Evolutionary conservation across 2,113 vertebrate species (phyloP), one percentile per base, ranked within the genome.

Genomic region (Murina feae): DNA sequence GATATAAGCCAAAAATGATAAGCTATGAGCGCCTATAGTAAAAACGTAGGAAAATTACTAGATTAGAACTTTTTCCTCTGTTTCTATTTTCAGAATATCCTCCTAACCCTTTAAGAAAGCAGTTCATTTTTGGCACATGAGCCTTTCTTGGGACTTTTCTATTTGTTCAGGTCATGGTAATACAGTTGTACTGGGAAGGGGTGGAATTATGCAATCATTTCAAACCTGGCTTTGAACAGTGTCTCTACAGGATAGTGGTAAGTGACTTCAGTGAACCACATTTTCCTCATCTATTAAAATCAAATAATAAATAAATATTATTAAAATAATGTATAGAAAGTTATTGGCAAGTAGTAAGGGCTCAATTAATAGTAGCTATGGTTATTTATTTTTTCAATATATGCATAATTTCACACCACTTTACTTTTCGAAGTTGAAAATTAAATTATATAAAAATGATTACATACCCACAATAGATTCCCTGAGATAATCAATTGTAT

Each of bases 291-390:
- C 69, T 74, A 32, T 44, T 91, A 42, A 90, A 53, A 79, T 66
- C 30, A 86, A 83, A 69, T 51, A 66, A 66, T 91, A 93, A 71
- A 79, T 75, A 75, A 82, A 78, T 87, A 58, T 65, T 93, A 79
- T 76, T 81, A 30, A 85, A 85, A 85, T 90, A 21, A 28, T 76
- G 4, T 85, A 42, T 76, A 37, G 65, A 23, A 86, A 82, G 23
- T 81, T 95, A 37, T 66, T 93, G 79, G 28, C 84, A 75, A 49
- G 4, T 42, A 76, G 20, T 63, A 75, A 4, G 4, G 60, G 74
- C 13, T 74, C n/a, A 65, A 28, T 10, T 75, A 21, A 55, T 37
- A 96, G 78, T 71, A 58, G 17, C 18, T 85, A 49, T 82, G 32
- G 10, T 82, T 96, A 53, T 86, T 65, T 90, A 3, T 87, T 79